Evolutionary conservation across 2,113 vertebrate genomes (phyloP).

Genomic region (Motacilla tschutschensis): DNA sequence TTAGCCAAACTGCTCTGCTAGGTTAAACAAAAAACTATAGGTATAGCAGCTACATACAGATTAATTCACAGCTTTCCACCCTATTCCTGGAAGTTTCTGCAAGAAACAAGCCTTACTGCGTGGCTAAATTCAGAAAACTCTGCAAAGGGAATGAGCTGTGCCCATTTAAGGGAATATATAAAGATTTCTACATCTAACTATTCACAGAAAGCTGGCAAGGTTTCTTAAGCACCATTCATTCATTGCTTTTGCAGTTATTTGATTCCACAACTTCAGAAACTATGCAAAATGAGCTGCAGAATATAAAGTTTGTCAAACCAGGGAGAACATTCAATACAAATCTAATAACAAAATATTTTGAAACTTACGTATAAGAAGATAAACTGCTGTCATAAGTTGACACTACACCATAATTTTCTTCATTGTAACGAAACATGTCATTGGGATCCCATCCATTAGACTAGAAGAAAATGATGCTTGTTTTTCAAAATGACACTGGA

Average conservation of each 20-base stretch:
- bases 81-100: neutral
- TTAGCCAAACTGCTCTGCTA: neutral
- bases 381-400: constrained; percentile 98
- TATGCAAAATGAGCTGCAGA: neutral
- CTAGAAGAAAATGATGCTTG: constrained; percentile 73
- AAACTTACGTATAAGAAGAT: constrained; percentile 95
- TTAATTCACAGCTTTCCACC: neutral
- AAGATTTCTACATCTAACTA: constrained; percentile 23
- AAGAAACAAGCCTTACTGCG: neutral
- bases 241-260: constrained; percentile 19
- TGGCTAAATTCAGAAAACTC: neutral
- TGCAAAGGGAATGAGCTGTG: constrained; percentile 9
- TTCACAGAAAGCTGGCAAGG: constrained; percentile 41
- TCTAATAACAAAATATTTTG: constrained; percentile 22
- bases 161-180: constrained; percentile 57
- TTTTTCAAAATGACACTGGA: constrained; percentile 65
- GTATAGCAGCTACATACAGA: neutral
- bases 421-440: constrained; percentile 99
- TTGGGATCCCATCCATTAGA: constrained; percentile 99
- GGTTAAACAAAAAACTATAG: neutral
- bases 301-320: neutral
- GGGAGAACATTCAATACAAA: constrained; percentile 33
- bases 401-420: constrained; percentile 96
- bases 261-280: neutral
- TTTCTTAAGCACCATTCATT: constrained; percentile 44